These are phyloP conservation scores for Anser brachyrhynchus DNA, from an alignment of 2,113 vertebrate species.

Conservation along the genomic window DNA sequence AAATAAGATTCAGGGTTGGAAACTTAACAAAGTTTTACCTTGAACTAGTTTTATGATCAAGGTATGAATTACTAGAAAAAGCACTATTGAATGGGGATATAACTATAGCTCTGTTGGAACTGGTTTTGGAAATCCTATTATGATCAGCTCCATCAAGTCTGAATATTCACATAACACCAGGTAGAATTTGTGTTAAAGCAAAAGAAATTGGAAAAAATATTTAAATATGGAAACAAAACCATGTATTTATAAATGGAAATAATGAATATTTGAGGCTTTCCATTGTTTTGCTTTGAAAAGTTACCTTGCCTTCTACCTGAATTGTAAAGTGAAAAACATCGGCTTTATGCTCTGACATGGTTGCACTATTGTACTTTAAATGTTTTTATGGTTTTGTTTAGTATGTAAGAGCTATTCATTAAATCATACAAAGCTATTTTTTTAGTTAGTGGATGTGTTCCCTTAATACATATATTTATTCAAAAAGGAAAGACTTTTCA, in stretches of 20 bases:
- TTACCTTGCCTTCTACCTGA: not conserved
- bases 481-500: not conserved
- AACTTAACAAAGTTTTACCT: not conserved
- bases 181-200: not conserved
- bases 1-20: not conserved
- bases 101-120: not conserved
- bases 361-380: constrained; percentile 11
- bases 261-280: not conserved
- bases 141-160: not conserved
- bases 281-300: not conserved
- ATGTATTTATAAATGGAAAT: not conserved
- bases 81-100: constrained; percentile 38
- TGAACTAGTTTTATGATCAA: not conserved
- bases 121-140: not conserved
- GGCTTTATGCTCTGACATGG: not conserved
- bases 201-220: not conserved
- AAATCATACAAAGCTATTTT: not conserved
- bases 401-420: not conserved
- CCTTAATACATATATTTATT: constrained; percentile 69
- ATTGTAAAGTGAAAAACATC: not conserved
- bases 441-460: constrained; percentile 8
- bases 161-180: not conserved
- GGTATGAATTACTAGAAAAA: not conserved
- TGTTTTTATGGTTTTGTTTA: not conserved
- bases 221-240: not conserved